Conservation (phyloP, 64 coral and sea anemone species). For the Orbicella faveolata region DNA sequence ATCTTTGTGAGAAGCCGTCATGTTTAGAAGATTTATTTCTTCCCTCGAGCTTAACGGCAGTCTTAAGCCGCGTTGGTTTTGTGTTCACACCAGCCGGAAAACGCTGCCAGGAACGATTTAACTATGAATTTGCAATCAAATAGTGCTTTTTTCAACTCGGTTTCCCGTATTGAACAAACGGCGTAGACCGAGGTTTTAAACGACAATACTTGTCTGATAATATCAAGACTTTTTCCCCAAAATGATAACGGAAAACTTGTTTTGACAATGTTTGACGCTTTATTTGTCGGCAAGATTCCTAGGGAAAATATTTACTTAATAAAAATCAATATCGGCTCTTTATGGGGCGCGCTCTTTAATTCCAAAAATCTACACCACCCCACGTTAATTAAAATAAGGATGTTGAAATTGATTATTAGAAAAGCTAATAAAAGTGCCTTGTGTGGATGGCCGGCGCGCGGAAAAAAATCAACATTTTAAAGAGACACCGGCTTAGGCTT, state of each 20-base stretch:
- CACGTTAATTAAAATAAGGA: slow-evolving; percentile 51
- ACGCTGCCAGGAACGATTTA: background rate
- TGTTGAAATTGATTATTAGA: slow-evolving; percentile 51
- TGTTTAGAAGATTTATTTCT: slow-evolving; percentile 44
- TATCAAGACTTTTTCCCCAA: background rate
- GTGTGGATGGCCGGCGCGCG: background rate
- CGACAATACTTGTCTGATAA: background rate
- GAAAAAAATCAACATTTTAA: slow-evolving; percentile 10
- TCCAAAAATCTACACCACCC: slow-evolving; percentile 52
- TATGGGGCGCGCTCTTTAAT: slow-evolving; percentile 61
- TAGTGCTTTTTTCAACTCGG: background rate
- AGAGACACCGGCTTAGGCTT: background rate
- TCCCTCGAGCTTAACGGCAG: slow-evolving; percentile 13
- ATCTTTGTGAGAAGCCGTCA: slow-evolving; percentile 21
- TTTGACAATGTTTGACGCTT: slow-evolving; percentile 16
- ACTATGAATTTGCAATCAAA: background rate
- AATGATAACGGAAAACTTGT: slow-evolving; percentile 28
- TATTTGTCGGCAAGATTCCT: slow-evolving; percentile 39
- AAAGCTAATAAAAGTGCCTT: slow-evolving; percentile 33
- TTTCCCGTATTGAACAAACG: background rate
- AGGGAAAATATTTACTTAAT: slow-evolving; percentile 43
- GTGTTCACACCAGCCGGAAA: slow-evolving; percentile 26
- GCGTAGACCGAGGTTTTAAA: background rate
- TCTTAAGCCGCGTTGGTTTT: slow-evolving; percentile 2
- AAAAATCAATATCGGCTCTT: slow-evolving; percentile 37